Evolutionary conservation across 1,140 invertebrate genomes (phyloP).

Genomic region (Rhagoletis pomonella): DNA sequence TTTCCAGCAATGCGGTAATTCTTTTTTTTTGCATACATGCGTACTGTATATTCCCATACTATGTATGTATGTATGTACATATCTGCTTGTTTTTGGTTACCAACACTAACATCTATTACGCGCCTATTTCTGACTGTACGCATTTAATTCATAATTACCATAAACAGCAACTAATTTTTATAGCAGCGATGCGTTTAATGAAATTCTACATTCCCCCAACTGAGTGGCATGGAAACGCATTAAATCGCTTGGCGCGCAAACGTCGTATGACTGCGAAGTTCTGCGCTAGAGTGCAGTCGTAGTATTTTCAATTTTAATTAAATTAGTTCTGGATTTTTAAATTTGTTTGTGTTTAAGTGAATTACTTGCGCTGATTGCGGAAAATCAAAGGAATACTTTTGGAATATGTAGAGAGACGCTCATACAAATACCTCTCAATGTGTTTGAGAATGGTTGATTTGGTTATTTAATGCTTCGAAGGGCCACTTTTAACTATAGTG

Average conservation of each 20-base stretch:
- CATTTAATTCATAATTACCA: slow-evolving; percentile 49
- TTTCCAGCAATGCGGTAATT: background rate
- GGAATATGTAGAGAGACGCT: no score
- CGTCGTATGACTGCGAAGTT: background rate
- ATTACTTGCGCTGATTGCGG: background rate
- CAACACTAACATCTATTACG: background rate
- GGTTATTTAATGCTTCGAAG: no score
- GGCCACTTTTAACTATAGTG: no score
- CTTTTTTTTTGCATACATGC: background rate
- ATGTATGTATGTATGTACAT: background rate
- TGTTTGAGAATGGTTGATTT: no score
- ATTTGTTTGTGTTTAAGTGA: background rate
- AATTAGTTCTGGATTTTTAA: slow-evolving; percentile 8
- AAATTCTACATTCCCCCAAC: slow-evolving; percentile 18
- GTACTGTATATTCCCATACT: no score
- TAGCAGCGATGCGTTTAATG: slow-evolving; percentile 40
- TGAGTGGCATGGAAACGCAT: background rate
- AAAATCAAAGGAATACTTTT: background rate
- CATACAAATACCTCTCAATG: no score
- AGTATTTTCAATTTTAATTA: slow-evolving; percentile 19
- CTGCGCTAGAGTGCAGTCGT: background rate
- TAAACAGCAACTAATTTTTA: slow-evolving; percentile 40
- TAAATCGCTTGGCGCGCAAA: background rate
- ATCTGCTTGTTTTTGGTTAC: background rate
- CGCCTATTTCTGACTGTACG: background rate